A percentile compares a stretch with the other conserved stretches of the same genome.
Evolutionary conservation across 2,888 invertebrate species (phyloP).

Genomic region (Ischnura elegans): DNA sequence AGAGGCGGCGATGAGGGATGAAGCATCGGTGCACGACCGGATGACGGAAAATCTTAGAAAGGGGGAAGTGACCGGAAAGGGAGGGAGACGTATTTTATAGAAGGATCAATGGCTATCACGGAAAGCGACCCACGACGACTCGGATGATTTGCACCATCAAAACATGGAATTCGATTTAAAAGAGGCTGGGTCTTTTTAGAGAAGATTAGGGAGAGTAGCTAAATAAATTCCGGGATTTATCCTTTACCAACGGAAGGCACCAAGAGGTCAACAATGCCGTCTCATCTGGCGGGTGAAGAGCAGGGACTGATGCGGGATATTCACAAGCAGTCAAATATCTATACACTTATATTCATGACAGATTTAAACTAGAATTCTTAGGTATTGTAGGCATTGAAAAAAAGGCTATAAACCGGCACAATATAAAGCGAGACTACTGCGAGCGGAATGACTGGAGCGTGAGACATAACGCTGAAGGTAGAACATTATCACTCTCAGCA

Average conservation of each 20-base stretch:
- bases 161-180: neutral
- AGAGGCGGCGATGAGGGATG: neutral
- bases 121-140: neutral
- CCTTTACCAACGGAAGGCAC: neutral
- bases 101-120: neutral
- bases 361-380: too few relatives aligned
- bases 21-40: neutral
- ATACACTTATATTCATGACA: too few relatives aligned
- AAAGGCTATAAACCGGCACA: too few relatives aligned
- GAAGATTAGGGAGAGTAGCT: too few relatives aligned
- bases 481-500: too few relatives aligned
- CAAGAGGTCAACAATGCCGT: neutral
- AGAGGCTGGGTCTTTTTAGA: neutral
- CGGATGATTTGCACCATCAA: neutral
- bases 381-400: too few relatives aligned
- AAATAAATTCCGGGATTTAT: too few relatives aligned
- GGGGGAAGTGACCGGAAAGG: neutral
- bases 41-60: neutral
- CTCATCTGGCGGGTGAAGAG: neutral
- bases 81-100: neutral
- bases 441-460: too few relatives aligned
- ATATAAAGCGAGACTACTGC: too few relatives aligned
- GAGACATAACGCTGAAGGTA: too few relatives aligned
- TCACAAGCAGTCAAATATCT: neutral
- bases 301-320: neutral